These are phyloP conservation scores for Patella depressa DNA, from an alignment of 2,888 invertebrate species.

Conservation along the genomic window DNA sequence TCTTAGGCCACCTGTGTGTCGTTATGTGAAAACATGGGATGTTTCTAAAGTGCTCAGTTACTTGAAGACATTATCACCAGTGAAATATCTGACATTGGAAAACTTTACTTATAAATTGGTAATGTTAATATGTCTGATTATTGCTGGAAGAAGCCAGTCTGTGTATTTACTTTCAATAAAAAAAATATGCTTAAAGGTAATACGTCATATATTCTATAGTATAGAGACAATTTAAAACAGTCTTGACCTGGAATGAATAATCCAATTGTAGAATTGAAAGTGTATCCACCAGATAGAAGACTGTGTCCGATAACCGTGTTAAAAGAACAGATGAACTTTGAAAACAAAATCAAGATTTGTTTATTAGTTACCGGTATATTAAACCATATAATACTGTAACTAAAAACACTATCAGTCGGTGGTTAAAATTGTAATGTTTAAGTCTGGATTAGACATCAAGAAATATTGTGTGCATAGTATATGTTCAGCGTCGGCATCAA, in stretches of 20 bases:
- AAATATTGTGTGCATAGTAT: not conserved
- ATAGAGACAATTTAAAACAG: not conserved
- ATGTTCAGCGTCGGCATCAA: not conserved
- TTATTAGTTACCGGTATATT: not conserved
- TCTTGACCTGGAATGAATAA: not conserved
- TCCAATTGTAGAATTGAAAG: not conserved
- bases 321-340: not conserved
- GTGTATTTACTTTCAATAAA: not conserved
- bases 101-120: not conserved
- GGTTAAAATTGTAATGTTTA: not conserved
- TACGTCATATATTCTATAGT: not conserved
- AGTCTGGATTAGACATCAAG: not conserved
- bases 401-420: not conserved
- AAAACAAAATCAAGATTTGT: not conserved
- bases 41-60: not conserved
- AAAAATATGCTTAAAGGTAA: not conserved
- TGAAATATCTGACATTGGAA: not conserved
- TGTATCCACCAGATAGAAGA: slow-evolving; percentile 1
- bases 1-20: not conserved
- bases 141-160: not conserved
- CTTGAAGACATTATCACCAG: not conserved
- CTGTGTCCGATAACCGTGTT: not conserved
- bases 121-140: not conserved
- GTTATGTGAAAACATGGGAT: not conserved
- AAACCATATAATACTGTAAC: not conserved